These are phyloP conservation scores for Molothrus ater DNA, from an alignment of 2,797 vertebrate genomes.

Conservation along the genomic window DNA sequence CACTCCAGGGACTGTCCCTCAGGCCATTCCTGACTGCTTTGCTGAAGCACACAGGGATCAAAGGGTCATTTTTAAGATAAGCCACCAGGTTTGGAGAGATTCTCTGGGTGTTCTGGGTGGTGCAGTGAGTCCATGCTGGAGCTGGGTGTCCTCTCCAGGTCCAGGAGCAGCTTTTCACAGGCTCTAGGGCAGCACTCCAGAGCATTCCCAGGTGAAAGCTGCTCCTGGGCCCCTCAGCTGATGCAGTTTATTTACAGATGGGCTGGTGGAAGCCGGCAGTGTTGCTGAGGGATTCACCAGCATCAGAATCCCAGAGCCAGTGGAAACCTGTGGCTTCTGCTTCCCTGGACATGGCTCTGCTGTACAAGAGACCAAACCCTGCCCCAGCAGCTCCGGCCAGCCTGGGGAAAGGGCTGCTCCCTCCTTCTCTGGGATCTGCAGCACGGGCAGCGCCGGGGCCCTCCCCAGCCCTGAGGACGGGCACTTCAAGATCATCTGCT, in stretches of 20 bases:
- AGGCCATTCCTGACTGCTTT: background rate
- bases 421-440: background rate
- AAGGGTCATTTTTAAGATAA: background rate
- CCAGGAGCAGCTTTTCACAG: background rate
- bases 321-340: slow-evolving; percentile 78
- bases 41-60: background rate
- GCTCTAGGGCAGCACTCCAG: background rate
- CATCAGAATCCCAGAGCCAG: slow-evolving; percentile 45
- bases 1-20: background rate
- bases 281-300: background rate
- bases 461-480: background rate
- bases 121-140: background rate
- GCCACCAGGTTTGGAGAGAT: background rate
- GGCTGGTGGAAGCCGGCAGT: slow-evolving; percentile 41
- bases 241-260: slow-evolving; percentile 2
- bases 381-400: background rate
- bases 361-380: slow-evolving; percentile 46
- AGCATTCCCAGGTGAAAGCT: background rate
- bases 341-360: slow-evolving; percentile 66
- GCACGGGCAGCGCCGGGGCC: background rate
- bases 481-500: slow-evolving; percentile 57
- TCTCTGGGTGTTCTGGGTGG: background rate
- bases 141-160: background rate
- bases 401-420: background rate
- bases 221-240: background rate